Conservation (phyloP, 2,113 vertebrate genomes). For the Carlito syrichta region DNA sequence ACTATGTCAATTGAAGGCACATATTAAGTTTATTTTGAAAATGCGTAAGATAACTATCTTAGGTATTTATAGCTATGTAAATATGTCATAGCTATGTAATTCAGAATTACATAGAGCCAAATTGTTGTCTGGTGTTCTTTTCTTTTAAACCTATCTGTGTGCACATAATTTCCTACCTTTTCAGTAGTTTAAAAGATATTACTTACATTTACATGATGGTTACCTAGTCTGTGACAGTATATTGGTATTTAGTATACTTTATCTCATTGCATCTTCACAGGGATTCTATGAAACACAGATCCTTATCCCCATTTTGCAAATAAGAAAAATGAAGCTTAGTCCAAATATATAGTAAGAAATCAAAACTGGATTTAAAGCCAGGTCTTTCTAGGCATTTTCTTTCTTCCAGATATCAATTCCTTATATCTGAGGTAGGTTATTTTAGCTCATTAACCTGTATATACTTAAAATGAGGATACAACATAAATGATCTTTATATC, state of each 20-base stretch:
- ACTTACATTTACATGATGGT: background rate
- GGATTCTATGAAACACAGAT: constrained; percentile 39
- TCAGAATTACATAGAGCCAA: background rate
- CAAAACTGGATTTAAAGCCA: constrained; percentile 55
- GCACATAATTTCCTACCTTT: background rate
- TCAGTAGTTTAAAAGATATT: background rate
- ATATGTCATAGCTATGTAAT: too few species aligned
- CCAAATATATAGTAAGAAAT: constrained; percentile 31
- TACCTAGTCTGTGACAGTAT: background rate
- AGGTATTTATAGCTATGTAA: too few species aligned
- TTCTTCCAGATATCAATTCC: constrained; percentile 40
- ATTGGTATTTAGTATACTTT: constrained; percentile 6
- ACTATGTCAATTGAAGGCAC: background rate
- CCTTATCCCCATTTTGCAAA: constrained; percentile 48
- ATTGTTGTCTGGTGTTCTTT: constrained; percentile 37
- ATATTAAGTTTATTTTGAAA: constrained; percentile 5
- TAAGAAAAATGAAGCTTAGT: constrained; percentile 55
- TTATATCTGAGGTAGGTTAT: constrained; percentile 20
- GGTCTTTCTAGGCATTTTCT: constrained; percentile 43
- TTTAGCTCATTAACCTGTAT: background rate
- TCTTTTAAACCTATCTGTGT: background rate
- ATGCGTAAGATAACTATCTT: background rate
- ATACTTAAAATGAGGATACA: constrained; percentile 44
- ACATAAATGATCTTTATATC: constrained; percentile 19
- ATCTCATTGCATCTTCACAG: constrained; percentile 53